These are phyloP conservation scores for Pocillopora meandrina DNA, from an alignment of 92 coral and sea anemone species.

Conservation along the genomic window DNA sequence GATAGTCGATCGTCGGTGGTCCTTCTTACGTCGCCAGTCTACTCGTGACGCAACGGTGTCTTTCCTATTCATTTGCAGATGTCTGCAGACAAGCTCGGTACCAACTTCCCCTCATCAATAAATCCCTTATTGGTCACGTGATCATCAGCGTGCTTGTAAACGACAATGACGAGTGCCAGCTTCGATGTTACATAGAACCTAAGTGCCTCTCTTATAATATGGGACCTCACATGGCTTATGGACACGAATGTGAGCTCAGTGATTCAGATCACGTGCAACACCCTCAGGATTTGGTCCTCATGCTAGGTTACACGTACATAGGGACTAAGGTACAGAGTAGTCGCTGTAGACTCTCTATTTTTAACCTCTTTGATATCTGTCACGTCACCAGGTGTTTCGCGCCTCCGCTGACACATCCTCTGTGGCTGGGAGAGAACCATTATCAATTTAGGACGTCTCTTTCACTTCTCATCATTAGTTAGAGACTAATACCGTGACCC, in stretches of 20 bases:
- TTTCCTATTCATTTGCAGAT: too few species aligned
- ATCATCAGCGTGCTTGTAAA: slow-evolving; percentile 2
- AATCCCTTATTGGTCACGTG: slow-evolving; percentile 32
- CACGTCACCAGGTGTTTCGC: too few species aligned
- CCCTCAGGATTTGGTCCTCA: slow-evolving; percentile 23
- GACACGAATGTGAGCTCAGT: slow-evolving; percentile 36
- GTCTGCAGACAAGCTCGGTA: not conserved
- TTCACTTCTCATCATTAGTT: too few species aligned
- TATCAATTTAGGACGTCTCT: too few species aligned
- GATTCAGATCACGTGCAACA: slow-evolving; percentile 40
- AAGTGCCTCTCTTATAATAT: slow-evolving; percentile 41
- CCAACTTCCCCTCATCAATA: slow-evolving; percentile 2
- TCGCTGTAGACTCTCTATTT: too few species aligned
- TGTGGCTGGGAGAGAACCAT: too few species aligned
- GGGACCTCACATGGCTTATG: slow-evolving; percentile 14
- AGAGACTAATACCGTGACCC: too few species aligned
- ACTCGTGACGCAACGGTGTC: too few species aligned
- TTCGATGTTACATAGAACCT: slow-evolving; percentile 5
- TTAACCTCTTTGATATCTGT: too few species aligned
- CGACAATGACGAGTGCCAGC: slow-evolving; percentile 6
- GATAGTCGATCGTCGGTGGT: too few species aligned
- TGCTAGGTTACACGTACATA: slow-evolving; percentile 24
- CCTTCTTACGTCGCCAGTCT: too few species aligned
- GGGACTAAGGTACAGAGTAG: slow-evolving; percentile 13
- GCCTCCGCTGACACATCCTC: too few species aligned